A percentile compares a stretch with the other conserved stretches of the same genome.
Conservation (phyloP, 2,888 invertebrate species). For the Epinotia demarniana region DNA sequence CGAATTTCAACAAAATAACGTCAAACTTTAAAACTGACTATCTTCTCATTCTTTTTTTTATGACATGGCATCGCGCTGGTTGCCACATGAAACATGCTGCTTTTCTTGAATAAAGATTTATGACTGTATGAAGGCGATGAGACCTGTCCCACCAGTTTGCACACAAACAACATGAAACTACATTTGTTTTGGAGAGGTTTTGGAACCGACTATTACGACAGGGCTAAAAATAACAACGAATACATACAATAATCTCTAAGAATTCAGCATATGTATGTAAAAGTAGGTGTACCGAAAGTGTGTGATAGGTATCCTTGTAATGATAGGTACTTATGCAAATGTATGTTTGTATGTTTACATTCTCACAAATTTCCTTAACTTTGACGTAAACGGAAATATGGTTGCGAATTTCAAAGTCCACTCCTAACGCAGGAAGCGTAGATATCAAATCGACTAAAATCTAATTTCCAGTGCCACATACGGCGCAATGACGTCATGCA, state of each 20-base stretch:
- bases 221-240: not conserved
- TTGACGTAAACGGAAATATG: not conserved
- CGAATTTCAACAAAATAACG: too few species aligned
- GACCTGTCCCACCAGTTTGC: conserved; percentile 19
- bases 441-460: conserved; percentile 6
- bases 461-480: conserved; percentile 16
- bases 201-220: not conserved
- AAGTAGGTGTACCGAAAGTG: too few species aligned
- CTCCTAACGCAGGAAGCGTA: not conserved
- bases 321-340: too few species aligned
- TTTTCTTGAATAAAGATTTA: conserved; percentile 13
- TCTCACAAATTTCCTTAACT: not conserved
- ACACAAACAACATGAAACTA: conserved; percentile 21
- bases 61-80: too few species aligned
- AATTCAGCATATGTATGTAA: not conserved
- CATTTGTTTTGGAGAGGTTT: not conserved
- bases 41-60: too few species aligned
- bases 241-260: not conserved
- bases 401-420: conserved; percentile 4
- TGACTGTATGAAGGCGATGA: not conserved
- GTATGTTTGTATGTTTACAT: not conserved
- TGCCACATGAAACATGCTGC: not conserved
- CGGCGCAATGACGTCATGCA: conserved; percentile 40
- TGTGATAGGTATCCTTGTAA: too few species aligned
- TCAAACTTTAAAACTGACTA: too few species aligned